These are phyloP conservation scores for Drosophila ercepeae DNA, from an alignment of 1,140 invertebrate species.

Conservation along the genomic window DNA sequence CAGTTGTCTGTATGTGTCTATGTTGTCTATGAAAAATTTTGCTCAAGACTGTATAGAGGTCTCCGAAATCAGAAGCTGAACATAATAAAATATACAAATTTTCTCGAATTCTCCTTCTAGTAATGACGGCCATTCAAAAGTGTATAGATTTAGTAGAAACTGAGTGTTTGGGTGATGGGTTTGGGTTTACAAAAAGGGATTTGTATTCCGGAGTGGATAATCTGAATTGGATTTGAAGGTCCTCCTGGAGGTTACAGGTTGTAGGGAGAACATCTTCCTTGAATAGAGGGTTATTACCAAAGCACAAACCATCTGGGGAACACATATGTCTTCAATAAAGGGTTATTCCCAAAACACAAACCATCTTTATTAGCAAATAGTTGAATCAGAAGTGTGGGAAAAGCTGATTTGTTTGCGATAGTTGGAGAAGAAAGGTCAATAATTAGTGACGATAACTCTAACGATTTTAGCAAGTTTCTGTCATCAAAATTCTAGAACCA, in stretches of 20 bases:
- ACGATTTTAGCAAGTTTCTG: neutral
- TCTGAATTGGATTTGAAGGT: no score
- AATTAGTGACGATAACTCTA: neutral
- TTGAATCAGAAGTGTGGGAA: no score
- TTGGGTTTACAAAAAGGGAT: neutral
- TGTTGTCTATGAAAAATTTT: slow-evolving; percentile 18
- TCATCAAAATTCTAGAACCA: neutral
- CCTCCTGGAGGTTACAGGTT: no score
- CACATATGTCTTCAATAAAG: no score
- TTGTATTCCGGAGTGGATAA: no score
- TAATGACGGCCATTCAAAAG: neutral
- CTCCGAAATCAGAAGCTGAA: slow-evolving; percentile 22
- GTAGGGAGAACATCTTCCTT: no score
- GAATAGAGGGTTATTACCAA: no score
- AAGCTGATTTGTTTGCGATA: no score
- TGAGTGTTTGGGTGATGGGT: neutral
- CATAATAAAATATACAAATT: slow-evolving; percentile 18
- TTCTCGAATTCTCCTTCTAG: slow-evolving; percentile 1
- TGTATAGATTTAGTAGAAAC: neutral
- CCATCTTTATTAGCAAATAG: no score
- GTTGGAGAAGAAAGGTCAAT: no score
- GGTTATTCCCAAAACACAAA: no score
- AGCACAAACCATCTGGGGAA: no score
- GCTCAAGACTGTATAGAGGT: slow-evolving; percentile 5
- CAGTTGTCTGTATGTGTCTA: slow-evolving; percentile 2